Percentiles rank a stretch among this genome's conserved stretches.
Evolutionary conservation across 2,113 vertebrate species (phyloP).

Genomic region (Pluvialis apricaria): DNA sequence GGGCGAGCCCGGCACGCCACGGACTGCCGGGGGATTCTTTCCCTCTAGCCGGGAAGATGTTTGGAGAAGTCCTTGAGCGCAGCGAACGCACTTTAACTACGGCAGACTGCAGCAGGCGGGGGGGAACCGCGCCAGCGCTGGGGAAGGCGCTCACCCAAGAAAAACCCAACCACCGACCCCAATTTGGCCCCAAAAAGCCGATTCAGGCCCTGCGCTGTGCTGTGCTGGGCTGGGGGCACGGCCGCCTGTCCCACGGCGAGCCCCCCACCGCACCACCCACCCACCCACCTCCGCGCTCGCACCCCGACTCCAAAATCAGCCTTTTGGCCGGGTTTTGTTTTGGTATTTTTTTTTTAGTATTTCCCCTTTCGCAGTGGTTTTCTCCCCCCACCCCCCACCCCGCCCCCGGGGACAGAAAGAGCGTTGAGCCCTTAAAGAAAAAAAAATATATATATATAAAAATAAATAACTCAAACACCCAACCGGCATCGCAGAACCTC

Average conservation of each 20-base stretch:
- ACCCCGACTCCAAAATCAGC: rapidly evolving
- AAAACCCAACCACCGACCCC: rapidly evolving
- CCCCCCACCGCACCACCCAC: not conserved
- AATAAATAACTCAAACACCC: not conserved
- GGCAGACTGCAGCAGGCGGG: not conserved
- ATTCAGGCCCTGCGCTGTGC: too few relatives aligned
- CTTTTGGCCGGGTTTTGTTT: not conserved
- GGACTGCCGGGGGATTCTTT: not conserved
- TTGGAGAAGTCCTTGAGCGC: conserved; percentile 53
- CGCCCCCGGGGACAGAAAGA: not conserved
- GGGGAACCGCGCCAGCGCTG: not conserved
- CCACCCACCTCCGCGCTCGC: too few relatives aligned
- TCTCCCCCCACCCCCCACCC: not conserved
- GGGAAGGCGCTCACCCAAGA: not conserved
- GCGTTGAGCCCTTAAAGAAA: not conserved
- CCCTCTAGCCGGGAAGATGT: not conserved
- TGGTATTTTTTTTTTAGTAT: not conserved
- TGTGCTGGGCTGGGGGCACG: rapidly evolving
- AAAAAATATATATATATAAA: too few relatives aligned
- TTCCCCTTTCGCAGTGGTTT: not conserved
- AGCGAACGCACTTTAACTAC: conserved; percentile 17
- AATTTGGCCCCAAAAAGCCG: too few relatives aligned
- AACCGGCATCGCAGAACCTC: not conserved
- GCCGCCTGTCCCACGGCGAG: rapidly evolving
- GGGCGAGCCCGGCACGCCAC: not conserved